Conservation (phyloP, 2,888 invertebrate genomes). For the Neoitamus cyanurus region DNA sequence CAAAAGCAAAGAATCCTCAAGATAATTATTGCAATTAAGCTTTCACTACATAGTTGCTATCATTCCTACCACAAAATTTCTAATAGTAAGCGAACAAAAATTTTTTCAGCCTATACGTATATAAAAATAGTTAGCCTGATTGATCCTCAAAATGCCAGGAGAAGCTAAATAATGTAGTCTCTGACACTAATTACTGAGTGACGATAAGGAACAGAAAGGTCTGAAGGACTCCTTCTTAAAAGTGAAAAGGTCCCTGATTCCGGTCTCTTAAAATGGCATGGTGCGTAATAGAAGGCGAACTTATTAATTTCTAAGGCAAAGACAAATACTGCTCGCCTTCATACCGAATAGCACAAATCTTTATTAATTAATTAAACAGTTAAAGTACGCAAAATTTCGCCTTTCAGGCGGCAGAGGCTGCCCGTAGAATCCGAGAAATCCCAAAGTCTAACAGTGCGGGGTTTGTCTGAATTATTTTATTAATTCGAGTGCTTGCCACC, state of each 20-base stretch:
- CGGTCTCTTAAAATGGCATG: neutral
- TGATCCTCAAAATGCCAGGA: neutral
- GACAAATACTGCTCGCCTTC: neutral
- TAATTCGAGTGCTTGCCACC: neutral
- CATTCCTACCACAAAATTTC: no score
- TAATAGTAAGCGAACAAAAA: neutral
- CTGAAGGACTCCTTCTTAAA: neutral
- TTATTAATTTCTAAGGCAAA: neutral
- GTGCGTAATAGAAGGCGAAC: neutral
- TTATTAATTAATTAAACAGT: slow-evolving; percentile 1
- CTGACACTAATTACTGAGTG: neutral
- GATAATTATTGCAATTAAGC: no score
- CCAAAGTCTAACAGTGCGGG: neutral
- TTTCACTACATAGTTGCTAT: no score
- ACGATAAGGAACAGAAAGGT: neutral
- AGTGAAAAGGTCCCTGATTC: neutral
- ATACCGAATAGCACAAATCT: neutral
- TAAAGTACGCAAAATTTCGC: neutral
- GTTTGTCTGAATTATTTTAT: neutral
- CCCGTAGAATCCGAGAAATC: neutral
- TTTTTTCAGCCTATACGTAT: neutral
- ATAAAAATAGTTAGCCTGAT: neutral
- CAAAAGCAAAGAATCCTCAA: no score
- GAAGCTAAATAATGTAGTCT: neutral
- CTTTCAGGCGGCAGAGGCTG: neutral